phyloP scores from a whole-genome alignment of 2,888 invertebrate species.

The Drosophila falleni region DNA sequence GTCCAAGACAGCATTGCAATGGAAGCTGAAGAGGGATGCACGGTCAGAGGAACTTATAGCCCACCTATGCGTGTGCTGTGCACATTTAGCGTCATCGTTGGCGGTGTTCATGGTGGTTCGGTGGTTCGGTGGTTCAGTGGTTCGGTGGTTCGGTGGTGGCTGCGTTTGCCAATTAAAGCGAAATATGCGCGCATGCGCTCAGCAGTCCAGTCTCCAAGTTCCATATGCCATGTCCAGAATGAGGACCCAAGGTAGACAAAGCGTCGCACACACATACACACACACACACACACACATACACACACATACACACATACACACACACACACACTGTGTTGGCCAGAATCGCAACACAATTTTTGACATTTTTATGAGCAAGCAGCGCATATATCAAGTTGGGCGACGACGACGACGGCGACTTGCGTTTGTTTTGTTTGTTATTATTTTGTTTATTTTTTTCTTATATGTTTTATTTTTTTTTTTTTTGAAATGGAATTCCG shows the following conservation, averaged over 20 bases:
- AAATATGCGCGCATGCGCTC: constrained; percentile 79
- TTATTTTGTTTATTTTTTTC: constrained; percentile 10
- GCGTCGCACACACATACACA: constrained; percentile 55
- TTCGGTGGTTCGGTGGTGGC: constrained; percentile 46
- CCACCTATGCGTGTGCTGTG: constrained; percentile 75
- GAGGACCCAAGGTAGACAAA: constrained; percentile 60
- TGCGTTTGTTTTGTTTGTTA: constrained; percentile 47
- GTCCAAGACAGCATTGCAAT: constrained; percentile 40
- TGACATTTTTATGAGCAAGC: constrained; percentile 84
- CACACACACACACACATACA: constrained; percentile 44
- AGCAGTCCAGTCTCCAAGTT: constrained; percentile 28
- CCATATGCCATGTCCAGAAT: neutral
- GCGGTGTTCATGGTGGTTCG: constrained; percentile 61
- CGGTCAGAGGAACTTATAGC: constrained; percentile 25
- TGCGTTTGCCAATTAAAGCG: constrained; percentile 80
- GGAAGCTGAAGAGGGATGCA: too few species aligned
- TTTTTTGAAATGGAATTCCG: constrained; percentile 66
- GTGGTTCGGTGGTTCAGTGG: constrained; percentile 25
- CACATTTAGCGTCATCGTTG: constrained; percentile 80
- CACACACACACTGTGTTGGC: constrained; percentile 4
- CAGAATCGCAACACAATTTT: constrained; percentile 68
- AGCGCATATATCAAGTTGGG: constrained; percentile 83
- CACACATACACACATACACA: constrained; percentile 39
- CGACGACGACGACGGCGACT: constrained; percentile 54
- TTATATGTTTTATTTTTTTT: neutral